A percentile compares a stretch with the other conserved stretches of the same genome.
Evolutionary conservation across 2,797 vertebrate genomes (phyloP).

Genomic region (Lepilemur ruficaudatus): DNA sequence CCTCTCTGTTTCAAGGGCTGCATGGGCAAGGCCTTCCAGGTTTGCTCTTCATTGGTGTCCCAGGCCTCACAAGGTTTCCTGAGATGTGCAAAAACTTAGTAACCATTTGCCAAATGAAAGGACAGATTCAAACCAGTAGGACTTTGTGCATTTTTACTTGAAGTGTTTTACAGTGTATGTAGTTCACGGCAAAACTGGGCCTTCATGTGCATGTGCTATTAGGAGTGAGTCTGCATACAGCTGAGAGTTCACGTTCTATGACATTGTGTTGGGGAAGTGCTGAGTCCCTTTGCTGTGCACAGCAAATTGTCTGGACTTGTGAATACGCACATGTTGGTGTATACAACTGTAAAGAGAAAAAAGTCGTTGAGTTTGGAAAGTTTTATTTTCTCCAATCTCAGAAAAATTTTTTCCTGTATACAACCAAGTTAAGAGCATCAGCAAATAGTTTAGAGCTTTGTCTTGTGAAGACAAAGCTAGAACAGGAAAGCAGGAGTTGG

Average conservation of each 20-base stretch:
- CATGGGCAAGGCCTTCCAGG: background rate
- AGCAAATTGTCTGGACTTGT: background rate
- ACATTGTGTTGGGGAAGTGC: background rate
- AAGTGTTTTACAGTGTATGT: background rate
- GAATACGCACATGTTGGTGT: background rate
- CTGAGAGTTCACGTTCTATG: background rate
- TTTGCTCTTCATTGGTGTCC: background rate
- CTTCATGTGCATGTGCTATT: background rate
- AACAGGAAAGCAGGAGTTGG: background rate
- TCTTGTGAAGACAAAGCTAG: background rate
- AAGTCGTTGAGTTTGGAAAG: background rate
- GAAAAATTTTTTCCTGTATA: background rate
- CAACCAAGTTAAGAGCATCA: background rate
- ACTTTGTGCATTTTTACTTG: background rate
- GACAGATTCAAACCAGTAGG: background rate
- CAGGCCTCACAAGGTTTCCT: background rate
- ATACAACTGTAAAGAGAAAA: background rate
- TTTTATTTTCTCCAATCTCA: background rate
- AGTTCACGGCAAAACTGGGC: background rate
- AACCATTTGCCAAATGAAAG: background rate
- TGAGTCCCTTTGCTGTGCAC: background rate
- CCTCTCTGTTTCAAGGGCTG: background rate
- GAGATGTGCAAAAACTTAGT: background rate
- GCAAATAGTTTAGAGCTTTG: background rate
- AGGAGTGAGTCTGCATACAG: background rate